Evolutionary conservation across 2,888 invertebrate species (phyloP).

Genomic region (Mantis religiosa): DNA sequence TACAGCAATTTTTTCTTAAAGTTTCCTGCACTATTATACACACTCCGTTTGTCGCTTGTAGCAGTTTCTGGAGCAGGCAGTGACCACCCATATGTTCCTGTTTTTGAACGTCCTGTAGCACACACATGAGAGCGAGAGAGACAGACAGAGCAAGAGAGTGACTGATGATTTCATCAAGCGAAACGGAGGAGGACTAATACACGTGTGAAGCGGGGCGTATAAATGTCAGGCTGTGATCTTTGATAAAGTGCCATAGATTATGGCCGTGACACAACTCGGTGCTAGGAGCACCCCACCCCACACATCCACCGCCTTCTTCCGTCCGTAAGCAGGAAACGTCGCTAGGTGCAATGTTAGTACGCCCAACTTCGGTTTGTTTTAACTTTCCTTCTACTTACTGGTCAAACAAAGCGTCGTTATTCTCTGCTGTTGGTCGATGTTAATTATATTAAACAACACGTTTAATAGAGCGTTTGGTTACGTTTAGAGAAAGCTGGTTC

Average conservation of each 20-base stretch:
- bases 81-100: background rate
- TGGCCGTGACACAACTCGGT: constrained; percentile 4
- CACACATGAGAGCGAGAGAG: constrained; percentile 15
- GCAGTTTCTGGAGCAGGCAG: background rate
- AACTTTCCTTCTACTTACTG: background rate
- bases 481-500: too few relatives aligned
- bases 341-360: background rate
- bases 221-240: constrained; percentile 24
- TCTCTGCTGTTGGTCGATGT: too few relatives aligned
- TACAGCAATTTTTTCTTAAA: too few relatives aligned
- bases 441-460: too few relatives aligned
- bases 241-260: constrained; percentile 19
- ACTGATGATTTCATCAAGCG: constrained; percentile 19
- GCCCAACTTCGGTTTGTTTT: background rate
- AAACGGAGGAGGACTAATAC: constrained; percentile 17
- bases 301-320: background rate
- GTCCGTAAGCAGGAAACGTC: background rate
- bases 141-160: constrained; percentile 11
- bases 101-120: background rate
- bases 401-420: background rate
- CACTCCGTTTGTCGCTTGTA: too few relatives aligned
- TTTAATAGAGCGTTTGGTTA: too few relatives aligned
- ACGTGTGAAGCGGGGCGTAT: constrained; percentile 24
- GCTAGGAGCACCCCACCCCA: background rate
- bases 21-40: too few relatives aligned